Evolutionary conservation across 2,113 vertebrate species (phyloP), one percentile per base, ranked within the genome.

Genomic region (Lophius piscatorius): DNA sequence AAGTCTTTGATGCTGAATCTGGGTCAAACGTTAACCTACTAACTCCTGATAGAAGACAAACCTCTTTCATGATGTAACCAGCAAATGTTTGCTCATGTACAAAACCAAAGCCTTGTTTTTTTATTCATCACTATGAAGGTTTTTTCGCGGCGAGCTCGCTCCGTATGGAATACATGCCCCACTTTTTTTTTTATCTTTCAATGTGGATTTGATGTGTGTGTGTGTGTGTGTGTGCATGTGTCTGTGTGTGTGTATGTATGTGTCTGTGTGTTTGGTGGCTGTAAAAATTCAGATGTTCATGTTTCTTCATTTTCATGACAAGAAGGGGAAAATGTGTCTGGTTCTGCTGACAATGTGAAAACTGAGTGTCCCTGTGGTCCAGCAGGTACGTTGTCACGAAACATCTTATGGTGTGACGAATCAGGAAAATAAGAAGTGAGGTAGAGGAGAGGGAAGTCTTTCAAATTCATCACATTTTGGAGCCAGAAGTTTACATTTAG

Each of bases 91-190:
- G 66, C 72, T 81, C 48, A 52, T 77, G 63, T 80, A 71, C 60
- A 18, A 65, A 74, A 49, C 76, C 48, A n/a, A n/a, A n/a, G 68
- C 44, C 71, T 71, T 72, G 65, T 74, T 78, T 74, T 63, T 76
- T 84, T 82, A 80, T 82, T 82, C 56, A 82, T 76, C 45, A 63
- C 79, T 87, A 80, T 82, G 78, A 82, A 82, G 82, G 61, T 22
- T 74, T 85, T 74, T 77, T 76, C 49, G 64, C 58, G 16, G 28
- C 65, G 16, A 67, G 44, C 61, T 17, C 0, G 14, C 63, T 82
- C 80, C 86, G 51, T 34, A 48, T 62, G 78, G 82, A 79, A 78
- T 76, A 67, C 54, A 54, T 76, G 83, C 42, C 81, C 79, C 73
- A 87, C 42, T 68, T 85, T 63, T 57, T 26, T 24, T 12, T 20